Conservation (phyloP, 1,140 invertebrate species). For the Trissolcus basalis region DNA sequence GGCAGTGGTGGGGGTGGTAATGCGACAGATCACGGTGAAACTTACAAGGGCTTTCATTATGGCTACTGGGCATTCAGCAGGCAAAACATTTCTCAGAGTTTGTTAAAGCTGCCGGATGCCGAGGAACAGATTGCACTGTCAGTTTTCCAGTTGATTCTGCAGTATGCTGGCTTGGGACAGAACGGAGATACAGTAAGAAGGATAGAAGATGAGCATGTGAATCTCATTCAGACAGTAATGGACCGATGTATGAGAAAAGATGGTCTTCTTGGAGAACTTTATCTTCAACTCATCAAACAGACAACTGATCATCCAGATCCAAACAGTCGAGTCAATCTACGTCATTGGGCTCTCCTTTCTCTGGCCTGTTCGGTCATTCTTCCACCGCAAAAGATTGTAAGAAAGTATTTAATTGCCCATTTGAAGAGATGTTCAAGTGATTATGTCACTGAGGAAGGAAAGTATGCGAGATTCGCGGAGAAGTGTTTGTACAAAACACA, state of each 20-base stretch:
- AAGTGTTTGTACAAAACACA: slow-evolving; percentile 92
- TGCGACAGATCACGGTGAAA: slow-evolving; percentile 83
- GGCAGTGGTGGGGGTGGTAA: slow-evolving; percentile 71
- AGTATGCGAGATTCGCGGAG: slow-evolving; percentile 94
- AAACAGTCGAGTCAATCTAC: slow-evolving; percentile 88
- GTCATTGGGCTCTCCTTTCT: slow-evolving; percentile 95
- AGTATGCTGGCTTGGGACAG: slow-evolving; percentile 89
- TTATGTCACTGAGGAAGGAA: slow-evolving; percentile 93
- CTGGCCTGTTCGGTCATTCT: slow-evolving; percentile 91
- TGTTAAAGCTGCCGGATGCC: slow-evolving; percentile 89
- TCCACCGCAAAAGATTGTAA: slow-evolving; percentile 87
- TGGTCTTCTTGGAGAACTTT: slow-evolving; percentile 91
- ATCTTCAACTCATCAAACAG: slow-evolving; percentile 94
- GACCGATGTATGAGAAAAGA: slow-evolving; percentile 94
- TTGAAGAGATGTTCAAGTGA: slow-evolving; percentile 91
- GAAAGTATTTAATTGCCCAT: slow-evolving; percentile 93
- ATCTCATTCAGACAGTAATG: slow-evolving; percentile 90
- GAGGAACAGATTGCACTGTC: slow-evolving; percentile 91
- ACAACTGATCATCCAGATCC: slow-evolving; percentile 95
- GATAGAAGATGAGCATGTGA: slow-evolving; percentile 90
- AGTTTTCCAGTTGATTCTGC: slow-evolving; percentile 85
- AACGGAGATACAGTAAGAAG: slow-evolving; percentile 81
- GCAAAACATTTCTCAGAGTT: slow-evolving; percentile 85
- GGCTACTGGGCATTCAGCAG: slow-evolving; percentile 94
- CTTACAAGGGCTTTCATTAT: slow-evolving; percentile 90